Conservation (phyloP, 2,797 vertebrate species). For the Phoeniculus purpureus region DNA sequence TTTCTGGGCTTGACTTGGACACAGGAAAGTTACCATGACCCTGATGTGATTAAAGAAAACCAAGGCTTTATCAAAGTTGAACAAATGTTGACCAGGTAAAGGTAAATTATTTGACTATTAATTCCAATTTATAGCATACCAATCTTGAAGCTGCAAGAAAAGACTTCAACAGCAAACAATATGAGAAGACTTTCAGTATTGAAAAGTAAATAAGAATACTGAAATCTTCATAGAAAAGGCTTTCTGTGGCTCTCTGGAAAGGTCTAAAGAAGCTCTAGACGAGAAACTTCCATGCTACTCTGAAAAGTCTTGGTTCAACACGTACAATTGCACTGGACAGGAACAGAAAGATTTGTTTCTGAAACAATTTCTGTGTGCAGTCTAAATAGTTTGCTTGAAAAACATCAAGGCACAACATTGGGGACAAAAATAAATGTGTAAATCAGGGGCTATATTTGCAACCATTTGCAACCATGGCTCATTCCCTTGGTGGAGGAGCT, state of each 20-base stretch:
- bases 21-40: no score
- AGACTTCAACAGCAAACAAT: background rate
- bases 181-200: background rate
- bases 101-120: background rate
- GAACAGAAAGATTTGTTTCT: background rate
- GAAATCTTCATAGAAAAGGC: background rate
- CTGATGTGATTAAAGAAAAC: no score
- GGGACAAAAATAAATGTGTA: background rate
- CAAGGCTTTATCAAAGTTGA: no score
- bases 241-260: background rate
- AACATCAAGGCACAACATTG: background rate
- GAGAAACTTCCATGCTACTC: background rate
- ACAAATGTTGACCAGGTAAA: no score
- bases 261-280: background rate
- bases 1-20: no score
- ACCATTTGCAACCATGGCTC: background rate
- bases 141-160: background rate
- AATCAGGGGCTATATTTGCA: fast-evolving
- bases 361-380: background rate
- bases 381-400: background rate
- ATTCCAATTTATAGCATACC: background rate
- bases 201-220: background rate
- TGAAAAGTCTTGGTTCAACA: background rate
- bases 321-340: background rate
- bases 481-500: background rate